Base-by-base conservation (phyloP, 2,888 invertebrate genomes). In the Thecocarcelia acutangulata region DNA sequence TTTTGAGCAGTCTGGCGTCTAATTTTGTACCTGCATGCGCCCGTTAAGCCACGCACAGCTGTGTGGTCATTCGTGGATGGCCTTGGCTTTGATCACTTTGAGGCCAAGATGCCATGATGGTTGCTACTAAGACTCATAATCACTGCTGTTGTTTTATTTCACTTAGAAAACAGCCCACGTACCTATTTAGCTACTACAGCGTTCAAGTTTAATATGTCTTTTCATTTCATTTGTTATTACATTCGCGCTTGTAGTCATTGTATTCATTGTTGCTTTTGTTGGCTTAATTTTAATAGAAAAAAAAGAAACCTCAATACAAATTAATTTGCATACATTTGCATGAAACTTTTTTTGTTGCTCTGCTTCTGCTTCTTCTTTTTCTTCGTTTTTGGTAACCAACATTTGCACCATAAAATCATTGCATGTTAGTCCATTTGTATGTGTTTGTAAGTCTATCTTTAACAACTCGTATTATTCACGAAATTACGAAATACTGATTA, bases 321-420 rank as follows among this genome's bases (percentile, higher is more conserved):
- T 68, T 81, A 81, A 81, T 81, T 81, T 81, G 72, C 76, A 81
- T 72, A 68, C 64, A 80, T 80, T 70, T 72, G 42, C 66, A 54
- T 70, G 28, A 19, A 15, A 50, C 33, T 8, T 33, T 33, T 8
- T 33, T 33, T 8, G 6, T 1, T 33, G 3, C 33, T 33, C 5
- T 5, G 3, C 5, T 24, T 24, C 5, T 24, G 24, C 5, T 24
- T 24, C 24, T 24, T 24, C 2, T 24, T 24, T 24, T 24, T 24
- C 5, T 24, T 2, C 24, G n/a, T n/a, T 28, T 17, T 66, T 46
- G 46, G 19, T 58, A 37, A 56, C 46, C 50, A 46, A 48, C 50
- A 50, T 48, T 66, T 48, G 13, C 33, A 21, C 52, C 68, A 68
- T 54, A 37, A 44, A 63, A 69, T 61, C 46, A 54, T 46, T 61